Base-by-base conservation (phyloP, 2,113 vertebrate genomes). In the Dicerorhinus sumatrensis region DNA sequence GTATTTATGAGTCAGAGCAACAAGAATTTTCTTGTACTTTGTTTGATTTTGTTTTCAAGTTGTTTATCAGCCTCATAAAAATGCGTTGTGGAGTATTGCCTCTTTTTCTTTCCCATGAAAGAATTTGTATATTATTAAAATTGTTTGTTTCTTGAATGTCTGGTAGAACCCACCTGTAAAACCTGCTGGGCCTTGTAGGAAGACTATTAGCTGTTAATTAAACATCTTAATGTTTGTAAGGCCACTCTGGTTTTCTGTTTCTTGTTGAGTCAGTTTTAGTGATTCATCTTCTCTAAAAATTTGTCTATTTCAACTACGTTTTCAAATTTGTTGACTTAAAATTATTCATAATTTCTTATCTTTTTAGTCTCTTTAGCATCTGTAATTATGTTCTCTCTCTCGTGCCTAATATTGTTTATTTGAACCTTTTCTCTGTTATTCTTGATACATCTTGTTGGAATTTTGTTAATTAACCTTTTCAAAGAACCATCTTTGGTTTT, bases 21-120 rank as follows among this genome's bases (percentile, higher is more conserved):
- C 16, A 91, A 69, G 31, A 94, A 91, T 90, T 86, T 97, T 77
- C 16, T 69, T 82, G 21, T 83, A 36, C 42, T 70, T 89, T 89
- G 17, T 58, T 23, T 91, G 62, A 51, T 96, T 76, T 92, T 76
- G 21, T 94, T 82, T 76, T 88, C 2, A 33, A 63, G 54, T 77
- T 42, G 5, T 96, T 27, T 58, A 86, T 81, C 14, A 80, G 67
- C 31, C 42, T 88, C 39, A 42, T 81, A 93, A 81, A 81, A 90
- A 60, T 85, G 17, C 70, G 29, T 69, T 72, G 18, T 70, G 4
- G 54, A 48, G 10, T 95, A 79, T 80, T 86, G 48, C 70, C 31
- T 67, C 29, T 36, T 89, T 79, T 79, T 60, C 8, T 89, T 89
- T 67, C 4, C 42, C 20, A 31, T 33, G 56, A 58, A 93, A 23